Evolutionary conservation across 2,113 vertebrate species (phyloP).

Genomic region (Entelurus aequoreus): DNA sequence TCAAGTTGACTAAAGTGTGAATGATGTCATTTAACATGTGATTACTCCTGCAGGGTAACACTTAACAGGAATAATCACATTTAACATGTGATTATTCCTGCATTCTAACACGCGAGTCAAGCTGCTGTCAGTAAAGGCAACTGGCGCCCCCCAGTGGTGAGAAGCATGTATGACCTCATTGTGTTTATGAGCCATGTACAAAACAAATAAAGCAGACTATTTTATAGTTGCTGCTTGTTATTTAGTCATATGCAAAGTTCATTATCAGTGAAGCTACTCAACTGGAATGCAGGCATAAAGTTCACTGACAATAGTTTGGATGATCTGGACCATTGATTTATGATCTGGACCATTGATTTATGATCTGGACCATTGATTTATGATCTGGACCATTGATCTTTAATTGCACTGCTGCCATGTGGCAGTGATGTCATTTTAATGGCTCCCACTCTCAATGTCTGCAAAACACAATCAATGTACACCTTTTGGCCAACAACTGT

Average conservation of each 20-base stretch:
- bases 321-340: background rate
- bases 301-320: background rate
- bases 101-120: too few relatives aligned
- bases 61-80: too few relatives aligned
- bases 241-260: conserved; percentile 3
- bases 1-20: too few relatives aligned
- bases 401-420: conserved; percentile 21
- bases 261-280: conserved; percentile 2
- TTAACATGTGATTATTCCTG: too few relatives aligned
- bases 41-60: too few relatives aligned
- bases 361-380: conserved; percentile 1
- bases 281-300: background rate
- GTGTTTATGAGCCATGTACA: background rate
- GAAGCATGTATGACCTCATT: background rate
- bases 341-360: background rate
- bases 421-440: conserved; percentile 26
- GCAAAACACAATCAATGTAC: conserved; percentile 15
- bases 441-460: conserved; percentile 14
- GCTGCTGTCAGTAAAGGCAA: background rate
- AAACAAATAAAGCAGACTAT: background rate
- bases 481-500: too few relatives aligned
- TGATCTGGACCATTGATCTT: conserved; percentile 7
- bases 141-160: conserved; percentile 39
- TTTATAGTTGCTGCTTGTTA: background rate
- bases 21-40: too few relatives aligned